phyloP scores from a whole-genome alignment of 2,113 vertebrate genomes.

The Cinclus mexicanus region DNA sequence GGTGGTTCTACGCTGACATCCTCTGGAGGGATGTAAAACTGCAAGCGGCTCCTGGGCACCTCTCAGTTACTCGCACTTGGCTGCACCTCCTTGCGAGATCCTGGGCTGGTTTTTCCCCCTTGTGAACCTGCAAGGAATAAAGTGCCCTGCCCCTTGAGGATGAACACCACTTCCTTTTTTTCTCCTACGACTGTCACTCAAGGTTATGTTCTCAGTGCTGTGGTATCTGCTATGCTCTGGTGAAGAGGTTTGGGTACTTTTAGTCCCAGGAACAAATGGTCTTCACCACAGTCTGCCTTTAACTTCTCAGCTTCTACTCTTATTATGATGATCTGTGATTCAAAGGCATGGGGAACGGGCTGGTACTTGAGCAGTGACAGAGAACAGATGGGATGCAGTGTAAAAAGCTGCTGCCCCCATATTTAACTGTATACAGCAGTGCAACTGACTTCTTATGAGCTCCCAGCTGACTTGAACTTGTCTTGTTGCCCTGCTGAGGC shows the following conservation, averaged over 20 bases:
- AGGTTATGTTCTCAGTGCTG: background rate
- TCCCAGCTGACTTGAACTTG: background rate
- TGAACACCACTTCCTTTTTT: background rate
- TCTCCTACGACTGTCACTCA: fast-evolving
- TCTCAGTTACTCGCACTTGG: background rate
- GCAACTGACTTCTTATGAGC: background rate
- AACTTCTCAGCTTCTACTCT: background rate
- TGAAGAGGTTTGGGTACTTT: background rate
- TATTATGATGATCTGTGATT: background rate
- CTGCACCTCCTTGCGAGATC: background rate
- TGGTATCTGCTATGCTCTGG: background rate
- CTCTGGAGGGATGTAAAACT: conserved; percentile 51
- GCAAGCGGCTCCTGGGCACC: background rate
- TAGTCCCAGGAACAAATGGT: background rate
- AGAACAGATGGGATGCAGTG: background rate
- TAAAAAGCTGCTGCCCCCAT: background rate
- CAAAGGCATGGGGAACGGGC: background rate
- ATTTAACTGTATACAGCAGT: background rate
- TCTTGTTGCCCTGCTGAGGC: background rate
- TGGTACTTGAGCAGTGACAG: background rate
- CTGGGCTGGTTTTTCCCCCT: background rate
- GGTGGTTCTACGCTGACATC: conserved; percentile 65
- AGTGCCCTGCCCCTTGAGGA: background rate
- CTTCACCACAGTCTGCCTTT: background rate
- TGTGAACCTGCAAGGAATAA: background rate